phyloP scores from a whole-genome alignment of 2,888 invertebrate species.

The Drosophila cognata region DNA sequence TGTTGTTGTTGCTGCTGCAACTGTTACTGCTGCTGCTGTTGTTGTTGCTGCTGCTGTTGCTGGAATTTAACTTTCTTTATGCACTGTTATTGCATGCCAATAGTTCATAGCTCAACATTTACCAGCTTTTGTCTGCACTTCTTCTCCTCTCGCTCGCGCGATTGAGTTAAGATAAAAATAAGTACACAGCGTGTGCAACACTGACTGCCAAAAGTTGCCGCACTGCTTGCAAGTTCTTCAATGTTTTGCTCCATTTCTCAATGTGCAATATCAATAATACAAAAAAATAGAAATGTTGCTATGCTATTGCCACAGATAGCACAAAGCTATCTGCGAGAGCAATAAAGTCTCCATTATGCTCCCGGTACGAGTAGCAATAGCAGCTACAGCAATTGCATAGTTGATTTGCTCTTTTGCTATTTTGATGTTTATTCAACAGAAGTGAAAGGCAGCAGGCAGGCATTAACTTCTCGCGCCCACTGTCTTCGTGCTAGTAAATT shows the following conservation, averaged over 20 bases:
- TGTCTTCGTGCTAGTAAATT: constrained; percentile 29
- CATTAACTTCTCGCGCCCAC: constrained; percentile 30
- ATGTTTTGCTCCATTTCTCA: too few relatives aligned
- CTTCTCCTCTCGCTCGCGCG: constrained; percentile 8
- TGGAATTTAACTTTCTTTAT: constrained; percentile 25
- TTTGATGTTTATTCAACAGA: too few relatives aligned
- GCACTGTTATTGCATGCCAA: constrained; percentile 64
- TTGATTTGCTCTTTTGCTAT: neutral
- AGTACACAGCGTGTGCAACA: constrained; percentile 21
- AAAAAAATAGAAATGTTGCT: too few relatives aligned
- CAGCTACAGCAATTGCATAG: neutral
- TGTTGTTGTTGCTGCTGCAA: constrained; percentile 9
- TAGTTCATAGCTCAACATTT: constrained; percentile 67
- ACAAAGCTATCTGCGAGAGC: too few relatives aligned
- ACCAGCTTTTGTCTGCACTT: constrained; percentile 33
- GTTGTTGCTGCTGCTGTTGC: constrained; percentile 5
- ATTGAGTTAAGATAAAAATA: constrained; percentile 59
- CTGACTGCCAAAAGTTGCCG: constrained; percentile 5
- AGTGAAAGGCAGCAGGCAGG: neutral
- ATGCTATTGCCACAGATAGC: too few relatives aligned
- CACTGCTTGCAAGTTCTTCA: neutral
- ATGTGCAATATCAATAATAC: too few relatives aligned
- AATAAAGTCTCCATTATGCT: too few relatives aligned
- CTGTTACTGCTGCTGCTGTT: constrained; percentile 3
- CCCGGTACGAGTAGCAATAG: neutral